Percentiles rank a stretch among this genome's conserved stretches.
phyloP scores from a whole-genome alignment of 2,113 vertebrate species.

The Hepsetus odoe region DNA sequence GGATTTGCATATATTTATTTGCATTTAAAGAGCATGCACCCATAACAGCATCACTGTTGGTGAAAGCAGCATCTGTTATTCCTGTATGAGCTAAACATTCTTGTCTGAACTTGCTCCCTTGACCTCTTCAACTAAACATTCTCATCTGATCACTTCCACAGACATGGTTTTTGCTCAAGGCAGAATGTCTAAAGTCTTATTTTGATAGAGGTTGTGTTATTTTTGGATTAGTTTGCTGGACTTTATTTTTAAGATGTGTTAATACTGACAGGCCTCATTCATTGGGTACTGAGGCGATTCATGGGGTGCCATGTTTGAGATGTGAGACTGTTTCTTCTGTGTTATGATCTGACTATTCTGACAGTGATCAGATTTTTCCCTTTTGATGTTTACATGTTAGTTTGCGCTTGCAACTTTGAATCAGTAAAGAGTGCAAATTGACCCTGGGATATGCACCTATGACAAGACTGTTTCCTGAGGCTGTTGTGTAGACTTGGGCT shows the following conservation, averaged over 20 bases:
- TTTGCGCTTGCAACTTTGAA: conserved; percentile 56
- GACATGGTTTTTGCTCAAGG: not conserved
- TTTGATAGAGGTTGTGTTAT: not conserved
- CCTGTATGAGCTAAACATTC: not conserved
- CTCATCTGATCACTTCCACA: not conserved
- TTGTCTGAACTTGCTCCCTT: not conserved
- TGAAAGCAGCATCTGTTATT: not conserved
- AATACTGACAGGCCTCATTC: conserved; percentile 20
- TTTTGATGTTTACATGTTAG: conserved; percentile 57
- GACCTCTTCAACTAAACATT: not conserved
- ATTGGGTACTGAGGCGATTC: conserved; percentile 29
- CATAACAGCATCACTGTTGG: not conserved
- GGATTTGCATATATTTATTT: conserved; percentile 22
- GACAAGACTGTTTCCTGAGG: conserved; percentile 53
- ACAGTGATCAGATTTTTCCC: conserved; percentile 41
- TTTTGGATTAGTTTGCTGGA: conserved; percentile 25
- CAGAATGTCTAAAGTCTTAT: not conserved
- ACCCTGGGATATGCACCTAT: conserved; percentile 50
- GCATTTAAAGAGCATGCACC: not conserved
- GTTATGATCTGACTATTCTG: not conserved
- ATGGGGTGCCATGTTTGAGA: conserved; percentile 51
- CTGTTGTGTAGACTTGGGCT: conserved; percentile 50
- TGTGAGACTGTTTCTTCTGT: conserved; percentile 36
- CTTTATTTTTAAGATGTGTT: conserved; percentile 41
- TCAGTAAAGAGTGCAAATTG: conserved; percentile 53